Conservation (phyloP, 2,797 vertebrate species). For the Cottoperca gobio region DNA sequence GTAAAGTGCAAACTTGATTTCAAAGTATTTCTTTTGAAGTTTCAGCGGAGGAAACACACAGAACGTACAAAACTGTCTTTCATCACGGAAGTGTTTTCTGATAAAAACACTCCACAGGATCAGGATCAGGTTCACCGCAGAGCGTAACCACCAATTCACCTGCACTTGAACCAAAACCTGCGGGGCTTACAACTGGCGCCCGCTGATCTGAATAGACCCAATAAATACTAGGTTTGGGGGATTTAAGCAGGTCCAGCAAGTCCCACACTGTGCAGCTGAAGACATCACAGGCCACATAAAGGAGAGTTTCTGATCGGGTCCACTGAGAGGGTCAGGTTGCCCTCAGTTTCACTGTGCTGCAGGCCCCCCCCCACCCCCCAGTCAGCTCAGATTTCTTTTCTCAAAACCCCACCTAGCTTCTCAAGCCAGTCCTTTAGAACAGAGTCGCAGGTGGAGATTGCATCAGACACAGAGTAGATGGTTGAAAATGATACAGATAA, state of each 20-base stretch:
- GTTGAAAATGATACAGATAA: conserved; percentile 37
- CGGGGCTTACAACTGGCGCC: conserved; percentile 27
- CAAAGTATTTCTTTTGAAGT: neutral
- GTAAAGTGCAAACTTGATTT: neutral
- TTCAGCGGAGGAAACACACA: conserved; percentile 3
- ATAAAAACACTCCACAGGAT: conserved; percentile 28
- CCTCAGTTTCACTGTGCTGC: conserved; percentile 55
- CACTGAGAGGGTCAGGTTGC: conserved; percentile 78
- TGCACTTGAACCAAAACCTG: conserved; percentile 54
- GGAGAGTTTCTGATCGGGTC: conserved; percentile 69
- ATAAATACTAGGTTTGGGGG: conserved; percentile 50
- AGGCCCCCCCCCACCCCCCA: conserved; percentile 13
- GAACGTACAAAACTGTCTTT: conserved; percentile 26
- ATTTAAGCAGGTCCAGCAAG: conserved; percentile 28
- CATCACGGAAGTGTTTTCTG: conserved; percentile 19
- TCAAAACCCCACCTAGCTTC: conserved; percentile 68
- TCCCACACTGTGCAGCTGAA: conserved; percentile 32
- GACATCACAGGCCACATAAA: conserved; percentile 48
- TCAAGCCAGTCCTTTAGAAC: conserved; percentile 46
- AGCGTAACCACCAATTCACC: conserved; percentile 55
- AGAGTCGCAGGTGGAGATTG: conserved; percentile 47
- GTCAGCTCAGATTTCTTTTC: conserved; percentile 69
- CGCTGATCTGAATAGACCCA: conserved; percentile 40
- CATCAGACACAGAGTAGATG: conserved; percentile 46
- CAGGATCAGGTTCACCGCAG: conserved; percentile 50